Percentiles rank a stretch among this genome's conserved stretches.
These are phyloP conservation scores for Bombus picipes DNA, from an alignment of 1,140 invertebrate genomes.

Conservation along the genomic window DNA sequence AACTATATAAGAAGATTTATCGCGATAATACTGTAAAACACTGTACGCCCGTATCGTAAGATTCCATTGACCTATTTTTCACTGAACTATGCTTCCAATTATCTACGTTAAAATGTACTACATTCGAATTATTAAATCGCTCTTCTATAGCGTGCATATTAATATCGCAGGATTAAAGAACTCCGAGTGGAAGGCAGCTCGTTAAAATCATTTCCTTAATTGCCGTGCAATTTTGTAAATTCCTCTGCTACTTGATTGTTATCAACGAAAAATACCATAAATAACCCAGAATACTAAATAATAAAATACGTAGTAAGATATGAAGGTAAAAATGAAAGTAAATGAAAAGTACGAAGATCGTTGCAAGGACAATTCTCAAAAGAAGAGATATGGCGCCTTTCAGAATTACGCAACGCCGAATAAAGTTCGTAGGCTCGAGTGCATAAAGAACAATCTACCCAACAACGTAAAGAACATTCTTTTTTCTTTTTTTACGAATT, in stretches of 20 bases:
- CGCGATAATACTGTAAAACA: neutral
- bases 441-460: no score
- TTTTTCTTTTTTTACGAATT: no score
- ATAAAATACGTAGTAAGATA: neutral
- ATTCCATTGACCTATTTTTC: constrained; percentile 27
- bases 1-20: neutral
- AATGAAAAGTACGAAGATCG: neutral
- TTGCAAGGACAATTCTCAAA: neutral
- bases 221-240: neutral
- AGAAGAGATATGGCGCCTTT: neutral
- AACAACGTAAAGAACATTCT: no score
- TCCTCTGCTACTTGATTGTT: neutral
- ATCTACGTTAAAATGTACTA: neutral
- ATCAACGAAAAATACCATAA: neutral
- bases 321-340: neutral
- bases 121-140: neutral
- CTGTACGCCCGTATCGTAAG: neutral
- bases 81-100: neutral
- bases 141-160: neutral
- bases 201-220: neutral
- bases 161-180: neutral
- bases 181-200: neutral
- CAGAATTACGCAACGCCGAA: neutral
- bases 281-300: neutral
- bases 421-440: no score